phyloP scores from a whole-genome alignment of 2,113 vertebrate genomes.

The Dinomys branickii region DNA sequence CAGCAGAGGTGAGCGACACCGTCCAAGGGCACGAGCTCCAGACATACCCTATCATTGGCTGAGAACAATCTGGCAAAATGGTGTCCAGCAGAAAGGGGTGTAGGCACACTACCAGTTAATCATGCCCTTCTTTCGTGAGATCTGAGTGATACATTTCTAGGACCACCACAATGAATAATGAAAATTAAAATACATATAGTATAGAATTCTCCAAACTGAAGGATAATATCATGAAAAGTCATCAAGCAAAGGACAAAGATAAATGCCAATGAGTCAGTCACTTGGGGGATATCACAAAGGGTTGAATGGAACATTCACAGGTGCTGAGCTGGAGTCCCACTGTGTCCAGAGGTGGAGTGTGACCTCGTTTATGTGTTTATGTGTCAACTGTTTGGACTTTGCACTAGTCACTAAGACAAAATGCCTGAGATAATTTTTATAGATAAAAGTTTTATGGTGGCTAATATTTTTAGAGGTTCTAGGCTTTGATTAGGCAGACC shows the following conservation, averaged over 20 bases:
- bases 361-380: fast-evolving
- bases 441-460: background rate
- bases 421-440: background rate
- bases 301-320: fast-evolving
- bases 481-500: background rate
- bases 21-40: fast-evolving
- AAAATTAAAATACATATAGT: background rate
- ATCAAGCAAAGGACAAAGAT: background rate
- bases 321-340: fast-evolving
- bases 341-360: too few relatives aligned
- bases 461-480: too few relatives aligned
- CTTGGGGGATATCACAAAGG: fast-evolving
- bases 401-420: background rate
- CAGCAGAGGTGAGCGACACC: background rate
- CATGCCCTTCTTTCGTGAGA: too few relatives aligned
- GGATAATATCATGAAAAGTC: background rate
- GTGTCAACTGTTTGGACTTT: background rate
- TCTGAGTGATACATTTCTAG: background rate
- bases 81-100: background rate
- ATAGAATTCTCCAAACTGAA: background rate
- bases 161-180: background rate
- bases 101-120: background rate
- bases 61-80: background rate
- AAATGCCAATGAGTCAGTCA: background rate
- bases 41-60: fast-evolving